Evolutionary conservation across 1,140 invertebrate species (phyloP), one percentile per base, ranked within the genome.

Genomic region (Lysiphlebus fabarum): DNA sequence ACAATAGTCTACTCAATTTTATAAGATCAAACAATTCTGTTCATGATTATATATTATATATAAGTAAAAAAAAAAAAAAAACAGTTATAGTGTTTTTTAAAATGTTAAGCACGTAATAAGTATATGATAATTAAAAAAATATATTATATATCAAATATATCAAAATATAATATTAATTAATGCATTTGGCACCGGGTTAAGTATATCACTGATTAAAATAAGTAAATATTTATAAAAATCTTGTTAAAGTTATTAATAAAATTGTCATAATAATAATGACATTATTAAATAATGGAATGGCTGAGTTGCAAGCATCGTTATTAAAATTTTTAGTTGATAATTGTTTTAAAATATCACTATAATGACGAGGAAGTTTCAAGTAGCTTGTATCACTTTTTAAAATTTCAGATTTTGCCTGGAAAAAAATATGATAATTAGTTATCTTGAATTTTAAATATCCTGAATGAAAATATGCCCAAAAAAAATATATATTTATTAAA

Each of bases 391-490:
- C 43, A 11, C 37, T 34, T 44, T 66, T 61, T 11, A 76, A 43
- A 42, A 66, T 59, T 40, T 63, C 63, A 5, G 73, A 70, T 47
- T 59, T 61, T 26, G 65, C 62, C 74, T 76, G 47, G 3, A 60
- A 67, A 56, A 49, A 66, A 6, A 50, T 54, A 63, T n/a, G 40
- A 59, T 50, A 55, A 33, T n/a, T 45, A 56, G 33, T 37, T 38
- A 10, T 51, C 38, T 51, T 37, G 34, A 6, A 6, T 8, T 6
- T 36, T 9, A 4, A 45, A 45, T 56, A 33, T 43, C 9, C 6
- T 14, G 1, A 33, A 49, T 4, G 17, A 49, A 49, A 45, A n/a
- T n/a, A 45, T 45, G 43, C 43, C 12, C 17, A 26, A 26, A 1
- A 26, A 26, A 26, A n/a, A n/a, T n/a, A n/a, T n/a, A n/a, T n/a